These are phyloP conservation scores for Galeopsomyia nigrocyanea DNA, from an alignment of 2,888 invertebrate genomes.

Conservation along the genomic window DNA sequence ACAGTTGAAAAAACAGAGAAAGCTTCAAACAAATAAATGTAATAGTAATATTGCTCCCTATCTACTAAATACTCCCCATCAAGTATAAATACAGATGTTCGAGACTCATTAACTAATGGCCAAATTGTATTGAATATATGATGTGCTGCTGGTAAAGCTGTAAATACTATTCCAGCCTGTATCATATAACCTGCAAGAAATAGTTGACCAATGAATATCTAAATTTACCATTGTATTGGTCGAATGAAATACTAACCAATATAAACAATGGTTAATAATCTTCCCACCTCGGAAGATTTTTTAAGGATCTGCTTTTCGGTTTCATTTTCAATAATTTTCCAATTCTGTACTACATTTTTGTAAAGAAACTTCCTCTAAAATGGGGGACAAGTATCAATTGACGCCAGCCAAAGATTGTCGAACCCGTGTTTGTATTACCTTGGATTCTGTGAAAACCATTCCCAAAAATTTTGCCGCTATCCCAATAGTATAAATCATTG, in stretches of 20 bases:
- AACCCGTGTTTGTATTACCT: too few species aligned
- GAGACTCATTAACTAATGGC: background rate
- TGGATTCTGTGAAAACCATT: too few species aligned
- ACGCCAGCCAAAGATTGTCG: too few species aligned
- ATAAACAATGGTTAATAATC: conserved; percentile 1
- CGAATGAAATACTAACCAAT: background rate
- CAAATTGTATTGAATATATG: background rate
- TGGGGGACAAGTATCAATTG: too few species aligned
- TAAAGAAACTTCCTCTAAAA: background rate
- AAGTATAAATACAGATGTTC: conserved; percentile 1
- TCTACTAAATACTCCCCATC: background rate
- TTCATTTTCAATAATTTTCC: background rate
- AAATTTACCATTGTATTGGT: background rate
- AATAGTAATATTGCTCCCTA: background rate
- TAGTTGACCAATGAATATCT: background rate
- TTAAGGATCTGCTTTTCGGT: background rate
- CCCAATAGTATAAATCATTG: too few species aligned
- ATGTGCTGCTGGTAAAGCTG: background rate
- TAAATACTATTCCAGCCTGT: background rate
- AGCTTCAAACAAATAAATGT: background rate
- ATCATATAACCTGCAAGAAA: background rate
- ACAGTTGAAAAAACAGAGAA: background rate
- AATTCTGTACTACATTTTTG: background rate
- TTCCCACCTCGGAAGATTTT: background rate
- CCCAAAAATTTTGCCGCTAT: too few species aligned